Base-by-base conservation (phyloP, 2,797 vertebrate species). In the Bufotes viridis region DNA sequence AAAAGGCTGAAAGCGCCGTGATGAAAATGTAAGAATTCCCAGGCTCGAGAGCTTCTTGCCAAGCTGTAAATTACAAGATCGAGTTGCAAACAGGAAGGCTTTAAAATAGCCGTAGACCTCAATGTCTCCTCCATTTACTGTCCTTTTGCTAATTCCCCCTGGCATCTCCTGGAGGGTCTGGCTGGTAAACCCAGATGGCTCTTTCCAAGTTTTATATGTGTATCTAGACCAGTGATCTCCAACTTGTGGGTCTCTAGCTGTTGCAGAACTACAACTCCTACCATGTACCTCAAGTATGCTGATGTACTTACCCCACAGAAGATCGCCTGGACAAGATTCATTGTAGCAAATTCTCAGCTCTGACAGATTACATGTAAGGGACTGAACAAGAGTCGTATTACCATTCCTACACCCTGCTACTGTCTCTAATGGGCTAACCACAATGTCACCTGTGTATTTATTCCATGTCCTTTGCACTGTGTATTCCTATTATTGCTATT, bases 71-170 rank as follows among this genome's bases (percentile, higher is more conserved):
- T 61, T 69, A 57, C 65, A 79, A 15, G 75, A 55, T 88, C 67
- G 55, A 79, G 51, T 84, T 88, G 76, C 82, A 88, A 63, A 85
- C 69, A 85, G 82, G 87, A 88, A 88, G 17, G 18, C 87, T 81
- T 88, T 80, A 81, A 84, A 61, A 84, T 67, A 75, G 82, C 24
- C n/a, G 26, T 74, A 70, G 80, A 76, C 76, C 78, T 79, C 29
- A 24, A 20, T 61, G 76, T 88, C 82, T 88, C 82, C 87, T 85
- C 63, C 82, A 29, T 53, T 79, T 70, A 81, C 22, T 55, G 10
- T 63, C 24, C 17, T 63, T 1, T 1, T 18, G n/a, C 34, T 85
- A 80, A 84, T 79, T 81, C 29, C 29, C 34, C 55, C 13, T 88
- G 87, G 75, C 87, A 81, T 63, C 53, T 78, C 57, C 22, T 57